phyloP scores from a whole-genome alignment of 2,797 vertebrate species.

The Mus minutoides region DNA sequence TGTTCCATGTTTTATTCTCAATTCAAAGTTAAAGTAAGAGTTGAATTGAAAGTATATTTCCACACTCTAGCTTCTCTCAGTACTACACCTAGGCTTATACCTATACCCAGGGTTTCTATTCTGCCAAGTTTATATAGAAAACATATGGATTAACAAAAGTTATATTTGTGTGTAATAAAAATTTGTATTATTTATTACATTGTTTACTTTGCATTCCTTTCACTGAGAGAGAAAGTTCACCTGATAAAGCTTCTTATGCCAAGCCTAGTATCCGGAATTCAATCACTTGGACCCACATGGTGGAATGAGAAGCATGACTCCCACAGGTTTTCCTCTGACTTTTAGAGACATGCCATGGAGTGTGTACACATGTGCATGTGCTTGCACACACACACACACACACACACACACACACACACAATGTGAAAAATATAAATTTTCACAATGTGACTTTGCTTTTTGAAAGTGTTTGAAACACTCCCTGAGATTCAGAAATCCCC shows the following conservation, averaged over 20 bases:
- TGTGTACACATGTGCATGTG: neutral
- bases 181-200: neutral
- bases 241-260: neutral
- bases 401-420: neutral
- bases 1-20: conserved; percentile 9
- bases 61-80: neutral
- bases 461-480: neutral
- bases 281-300: neutral
- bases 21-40: conserved; percentile 16
- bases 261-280: neutral
- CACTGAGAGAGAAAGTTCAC: neutral
- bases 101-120: neutral
- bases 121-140: neutral
- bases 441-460: neutral
- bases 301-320: neutral
- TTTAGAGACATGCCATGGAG: neutral
- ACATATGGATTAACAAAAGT: neutral
- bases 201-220: neutral
- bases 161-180: neutral
- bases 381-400: neutral
- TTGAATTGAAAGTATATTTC: neutral
- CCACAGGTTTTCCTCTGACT: neutral
- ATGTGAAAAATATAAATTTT: neutral
- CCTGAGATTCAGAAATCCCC: neutral
- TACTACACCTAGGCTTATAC: neutral